A percentile compares a stretch with the other conserved stretches of the same genome.
Evolutionary conservation across 2,797 vertebrate genomes (phyloP).

Genomic region (Manis javanica): DNA sequence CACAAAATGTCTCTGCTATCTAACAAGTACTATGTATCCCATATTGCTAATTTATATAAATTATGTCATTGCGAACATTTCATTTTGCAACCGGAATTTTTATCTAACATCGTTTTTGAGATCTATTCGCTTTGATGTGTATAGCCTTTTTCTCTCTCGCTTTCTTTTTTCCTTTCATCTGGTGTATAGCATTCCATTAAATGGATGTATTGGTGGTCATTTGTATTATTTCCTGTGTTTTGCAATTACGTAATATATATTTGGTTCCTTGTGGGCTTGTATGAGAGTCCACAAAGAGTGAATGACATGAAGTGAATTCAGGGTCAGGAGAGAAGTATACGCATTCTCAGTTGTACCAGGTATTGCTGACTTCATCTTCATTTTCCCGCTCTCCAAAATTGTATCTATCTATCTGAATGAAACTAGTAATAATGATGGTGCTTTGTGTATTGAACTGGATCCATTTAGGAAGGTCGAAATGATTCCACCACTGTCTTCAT

Average conservation of each 20-base stretch:
- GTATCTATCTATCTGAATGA: neutral
- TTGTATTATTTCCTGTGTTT: neutral
- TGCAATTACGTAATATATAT: neutral
- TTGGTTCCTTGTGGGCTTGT: neutral
- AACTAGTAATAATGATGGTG: neutral
- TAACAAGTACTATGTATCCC: neutral
- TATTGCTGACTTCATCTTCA: neutral
- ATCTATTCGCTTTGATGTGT: neutral
- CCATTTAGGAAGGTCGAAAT: neutral
- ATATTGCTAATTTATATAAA: neutral
- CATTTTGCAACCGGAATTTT: neutral
- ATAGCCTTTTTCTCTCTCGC: neutral
- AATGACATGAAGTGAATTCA: neutral
- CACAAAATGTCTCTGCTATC: neutral
- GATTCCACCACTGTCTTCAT: neutral
- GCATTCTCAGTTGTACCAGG: neutral
- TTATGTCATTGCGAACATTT: neutral
- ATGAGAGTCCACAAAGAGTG: neutral
- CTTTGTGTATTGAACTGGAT: neutral
- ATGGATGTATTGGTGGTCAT: neutral
- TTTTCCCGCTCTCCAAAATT: neutral
- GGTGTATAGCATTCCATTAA: neutral
- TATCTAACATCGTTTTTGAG: neutral
- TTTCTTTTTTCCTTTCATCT: neutral
- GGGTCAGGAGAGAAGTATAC: neutral